Percentiles rank a stretch among this genome's conserved stretches.
These are phyloP conservation scores for Ferdinandea cuprea DNA, from an alignment of 2,888 invertebrate species.

Conservation along the genomic window DNA sequence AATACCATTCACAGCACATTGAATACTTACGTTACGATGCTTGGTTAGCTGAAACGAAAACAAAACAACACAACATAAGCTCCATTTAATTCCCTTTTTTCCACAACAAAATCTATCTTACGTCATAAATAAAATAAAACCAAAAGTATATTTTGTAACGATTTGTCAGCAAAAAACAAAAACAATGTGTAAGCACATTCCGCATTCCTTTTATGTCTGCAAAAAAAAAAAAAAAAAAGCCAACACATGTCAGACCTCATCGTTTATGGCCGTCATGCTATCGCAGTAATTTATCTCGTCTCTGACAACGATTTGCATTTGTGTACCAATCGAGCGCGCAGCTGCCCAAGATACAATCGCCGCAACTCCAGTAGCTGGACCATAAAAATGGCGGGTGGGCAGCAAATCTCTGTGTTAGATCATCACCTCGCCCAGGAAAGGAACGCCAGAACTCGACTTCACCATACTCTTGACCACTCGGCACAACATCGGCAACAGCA, in stretches of 20 bases:
- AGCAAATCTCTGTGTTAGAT: conserved; percentile 70
- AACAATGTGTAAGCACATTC: conserved; percentile 24
- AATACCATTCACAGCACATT: neutral
- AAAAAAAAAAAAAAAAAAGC: conserved; percentile 1
- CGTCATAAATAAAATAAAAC: neutral
- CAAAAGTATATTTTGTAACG: neutral
- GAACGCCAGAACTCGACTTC: conserved; percentile 41
- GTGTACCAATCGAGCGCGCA: conserved; percentile 66
- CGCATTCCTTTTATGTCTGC: conserved; percentile 36
- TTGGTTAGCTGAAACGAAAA: no score
- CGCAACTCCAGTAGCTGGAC: conserved; percentile 69
- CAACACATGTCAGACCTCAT: conserved; percentile 40
- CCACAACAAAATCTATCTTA: no score
- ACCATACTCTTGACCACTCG: neutral
- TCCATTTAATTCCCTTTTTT: neutral
- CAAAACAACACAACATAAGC: neutral
- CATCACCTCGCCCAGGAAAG: conserved; percentile 70
- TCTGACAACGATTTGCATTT: conserved; percentile 69
- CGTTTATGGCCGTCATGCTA: conserved; percentile 62
- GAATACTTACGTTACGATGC: no score
- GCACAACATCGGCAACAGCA: conserved; percentile 12
- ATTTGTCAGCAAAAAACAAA: conserved; percentile 22
- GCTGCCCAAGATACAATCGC: conserved; percentile 60
- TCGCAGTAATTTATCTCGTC: conserved; percentile 67
- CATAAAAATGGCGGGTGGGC: conserved; percentile 74